A percentile compares a stretch with the other conserved stretches of the same genome.
Evolutionary conservation across 2,888 invertebrate genomes (phyloP).

Genomic region (Caenorhabditis sp.): DNA sequence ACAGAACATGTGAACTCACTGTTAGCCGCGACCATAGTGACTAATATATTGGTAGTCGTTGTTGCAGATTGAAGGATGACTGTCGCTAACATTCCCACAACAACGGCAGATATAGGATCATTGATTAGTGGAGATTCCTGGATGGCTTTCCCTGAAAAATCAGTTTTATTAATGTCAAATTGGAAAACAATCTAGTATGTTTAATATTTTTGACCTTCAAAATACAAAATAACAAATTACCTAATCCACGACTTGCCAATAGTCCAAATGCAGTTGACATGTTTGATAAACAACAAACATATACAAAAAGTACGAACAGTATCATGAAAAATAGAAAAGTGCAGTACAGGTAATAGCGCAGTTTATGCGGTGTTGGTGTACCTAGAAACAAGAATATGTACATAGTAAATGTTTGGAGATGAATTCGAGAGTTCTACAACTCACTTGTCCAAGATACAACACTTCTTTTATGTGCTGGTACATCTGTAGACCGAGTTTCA

Average conservation of each 20-base stretch:
- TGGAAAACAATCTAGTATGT: not conserved
- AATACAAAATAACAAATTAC: constrained; percentile 29
- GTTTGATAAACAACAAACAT: constrained; percentile 61
- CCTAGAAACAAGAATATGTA: constrained; percentile 20
- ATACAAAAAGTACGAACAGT: constrained; percentile 58
- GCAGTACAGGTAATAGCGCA: constrained; percentile 37
- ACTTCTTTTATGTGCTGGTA: constrained; percentile 26
- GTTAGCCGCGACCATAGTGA: constrained; percentile 74
- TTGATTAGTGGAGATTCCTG: constrained; percentile 59
- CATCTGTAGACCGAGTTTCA: constrained; percentile 17
- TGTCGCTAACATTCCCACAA: constrained; percentile 65
- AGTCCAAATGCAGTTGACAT: constrained; percentile 62
- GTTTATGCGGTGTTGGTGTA: constrained; percentile 20
- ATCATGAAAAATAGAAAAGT: constrained; percentile 36
- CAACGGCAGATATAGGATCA: constrained; percentile 66
- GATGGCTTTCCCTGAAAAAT: constrained; percentile 60
- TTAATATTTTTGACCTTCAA: constrained; percentile 12
- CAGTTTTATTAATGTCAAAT: too few species aligned
- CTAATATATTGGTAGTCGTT: constrained; percentile 60
- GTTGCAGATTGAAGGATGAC: constrained; percentile 62
- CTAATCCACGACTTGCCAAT: constrained; percentile 63
- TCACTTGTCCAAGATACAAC: constrained; percentile 37
- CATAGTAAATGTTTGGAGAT: not conserved
- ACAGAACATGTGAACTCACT: constrained; percentile 44
- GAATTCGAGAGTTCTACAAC: not conserved